Evolutionary conservation across 2,797 vertebrate species (phyloP).

Genomic region (Diglossa cyanea): DNA sequence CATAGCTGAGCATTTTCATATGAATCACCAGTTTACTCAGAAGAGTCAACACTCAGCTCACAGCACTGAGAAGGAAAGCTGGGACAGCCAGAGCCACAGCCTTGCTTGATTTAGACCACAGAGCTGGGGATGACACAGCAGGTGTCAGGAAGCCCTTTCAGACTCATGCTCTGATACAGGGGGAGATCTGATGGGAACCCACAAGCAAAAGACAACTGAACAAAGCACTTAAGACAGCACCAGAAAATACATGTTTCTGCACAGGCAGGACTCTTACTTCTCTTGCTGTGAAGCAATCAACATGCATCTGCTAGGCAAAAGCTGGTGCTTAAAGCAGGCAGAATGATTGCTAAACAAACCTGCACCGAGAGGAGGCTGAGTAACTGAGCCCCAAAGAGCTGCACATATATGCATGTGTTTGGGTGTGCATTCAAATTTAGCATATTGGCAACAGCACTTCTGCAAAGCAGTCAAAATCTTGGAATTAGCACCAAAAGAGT

Average conservation of each 20-base stretch:
- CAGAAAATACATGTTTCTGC: not conserved
- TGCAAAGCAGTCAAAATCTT: not conserved
- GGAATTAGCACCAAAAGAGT: not conserved
- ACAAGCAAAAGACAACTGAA: not conserved
- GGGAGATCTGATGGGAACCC: not conserved
- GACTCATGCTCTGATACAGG: not conserved
- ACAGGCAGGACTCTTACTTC: not conserved
- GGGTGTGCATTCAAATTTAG: not conserved
- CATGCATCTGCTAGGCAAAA: not conserved
- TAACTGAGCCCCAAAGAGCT: not conserved
- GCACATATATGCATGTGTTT: not conserved
- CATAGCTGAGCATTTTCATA: constrained; percentile 11
- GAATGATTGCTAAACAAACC: not conserved
- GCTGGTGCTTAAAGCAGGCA: not conserved
- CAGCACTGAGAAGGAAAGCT: not conserved
- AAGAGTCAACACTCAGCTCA: constrained; percentile 32
- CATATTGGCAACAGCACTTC: not conserved
- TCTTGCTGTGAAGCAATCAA: not conserved
- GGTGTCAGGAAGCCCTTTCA: not conserved
- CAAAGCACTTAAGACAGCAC: not conserved
- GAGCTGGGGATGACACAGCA: not conserved
- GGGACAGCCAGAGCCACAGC: not conserved
- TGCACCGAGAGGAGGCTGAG: not conserved
- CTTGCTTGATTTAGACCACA: not conserved
- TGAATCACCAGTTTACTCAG: constrained; percentile 53